Conservation (phyloP, 2,888 invertebrate genomes). For the Polydrusus cervinus region DNA sequence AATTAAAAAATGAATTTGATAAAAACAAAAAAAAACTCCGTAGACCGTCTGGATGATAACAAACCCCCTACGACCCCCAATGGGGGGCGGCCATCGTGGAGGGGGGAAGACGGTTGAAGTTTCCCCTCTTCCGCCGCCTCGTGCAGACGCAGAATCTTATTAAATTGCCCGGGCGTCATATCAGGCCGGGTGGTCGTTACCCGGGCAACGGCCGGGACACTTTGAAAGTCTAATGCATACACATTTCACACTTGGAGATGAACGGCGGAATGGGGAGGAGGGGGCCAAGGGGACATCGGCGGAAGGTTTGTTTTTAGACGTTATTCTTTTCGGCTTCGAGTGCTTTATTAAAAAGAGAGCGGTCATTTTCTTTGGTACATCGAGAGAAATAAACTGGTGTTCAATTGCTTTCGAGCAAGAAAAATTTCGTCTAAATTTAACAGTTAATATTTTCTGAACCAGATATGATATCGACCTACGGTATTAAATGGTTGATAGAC, state of each 20-base stretch:
- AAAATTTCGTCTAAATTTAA: too few relatives aligned
- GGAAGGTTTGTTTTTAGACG: constrained; percentile 19
- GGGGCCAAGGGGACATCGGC: constrained; percentile 64
- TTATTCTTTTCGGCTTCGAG: constrained; percentile 14
- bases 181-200: constrained; percentile 78
- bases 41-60: constrained; percentile 33
- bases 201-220: constrained; percentile 79
- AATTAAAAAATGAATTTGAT: too few relatives aligned
- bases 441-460: too few relatives aligned
- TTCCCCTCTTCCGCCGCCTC: constrained; percentile 31
- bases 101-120: constrained; percentile 10
- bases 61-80: constrained; percentile 15
- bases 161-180: constrained; percentile 79
- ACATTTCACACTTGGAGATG: constrained; percentile 65
- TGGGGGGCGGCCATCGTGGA: not conserved
- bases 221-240: constrained; percentile 73
- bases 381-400: not conserved
- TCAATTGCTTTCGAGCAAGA: too few relatives aligned
- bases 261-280: constrained; percentile 61
- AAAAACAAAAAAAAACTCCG: constrained; percentile 7
- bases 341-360: constrained; percentile 23
- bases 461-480: too few relatives aligned
- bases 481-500: too few relatives aligned
- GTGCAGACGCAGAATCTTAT: constrained; percentile 72
- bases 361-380: not conserved